Evolutionary conservation across 2,797 vertebrate genomes (phyloP).

Genomic region (Syngnathus acus): DNA sequence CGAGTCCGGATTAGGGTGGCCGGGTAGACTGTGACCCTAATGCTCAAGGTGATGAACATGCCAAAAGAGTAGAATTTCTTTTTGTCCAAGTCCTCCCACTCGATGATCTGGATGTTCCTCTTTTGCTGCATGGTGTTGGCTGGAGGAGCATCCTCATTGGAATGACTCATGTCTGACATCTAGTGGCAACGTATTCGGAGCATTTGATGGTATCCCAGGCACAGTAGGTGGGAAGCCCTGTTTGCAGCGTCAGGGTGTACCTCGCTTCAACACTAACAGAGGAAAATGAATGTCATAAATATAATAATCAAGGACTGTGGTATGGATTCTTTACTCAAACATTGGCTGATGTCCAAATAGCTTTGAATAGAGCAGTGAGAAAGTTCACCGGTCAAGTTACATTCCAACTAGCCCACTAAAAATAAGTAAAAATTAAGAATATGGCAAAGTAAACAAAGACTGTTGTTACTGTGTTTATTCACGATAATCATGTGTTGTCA

Average conservation of each 20-base stretch:
- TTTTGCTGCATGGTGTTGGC: conserved; percentile 65
- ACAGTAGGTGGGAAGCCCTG: not conserved
- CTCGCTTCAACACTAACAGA: not conserved
- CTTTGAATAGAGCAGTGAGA: not conserved
- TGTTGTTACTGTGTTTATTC: not conserved
- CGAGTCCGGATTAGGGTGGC: conserved; percentile 92
- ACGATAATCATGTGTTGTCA: not conserved
- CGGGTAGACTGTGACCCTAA: conserved; percentile 90
- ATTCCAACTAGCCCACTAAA: not conserved
- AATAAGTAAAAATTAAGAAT: not conserved
- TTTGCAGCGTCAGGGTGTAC: not conserved
- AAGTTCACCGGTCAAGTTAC: not conserved
- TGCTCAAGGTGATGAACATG: conserved; percentile 93
- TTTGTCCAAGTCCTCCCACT: conserved; percentile 98
- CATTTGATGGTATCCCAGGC: not conserved
- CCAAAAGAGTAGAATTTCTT: conserved; percentile 94
- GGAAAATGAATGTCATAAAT: not conserved
- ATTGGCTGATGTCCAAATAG: not conserved
- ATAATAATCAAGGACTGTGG: not conserved
- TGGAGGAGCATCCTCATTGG: conserved; percentile 38
- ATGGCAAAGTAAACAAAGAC: not conserved
- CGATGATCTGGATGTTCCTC: conserved; percentile 96
- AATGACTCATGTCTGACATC: conserved; percentile 33
- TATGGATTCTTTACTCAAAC: not conserved
- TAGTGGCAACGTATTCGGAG: not conserved